phyloP scores from a whole-genome alignment of 2,888 invertebrate genomes.

The Sphaeridia pumilis region DNA sequence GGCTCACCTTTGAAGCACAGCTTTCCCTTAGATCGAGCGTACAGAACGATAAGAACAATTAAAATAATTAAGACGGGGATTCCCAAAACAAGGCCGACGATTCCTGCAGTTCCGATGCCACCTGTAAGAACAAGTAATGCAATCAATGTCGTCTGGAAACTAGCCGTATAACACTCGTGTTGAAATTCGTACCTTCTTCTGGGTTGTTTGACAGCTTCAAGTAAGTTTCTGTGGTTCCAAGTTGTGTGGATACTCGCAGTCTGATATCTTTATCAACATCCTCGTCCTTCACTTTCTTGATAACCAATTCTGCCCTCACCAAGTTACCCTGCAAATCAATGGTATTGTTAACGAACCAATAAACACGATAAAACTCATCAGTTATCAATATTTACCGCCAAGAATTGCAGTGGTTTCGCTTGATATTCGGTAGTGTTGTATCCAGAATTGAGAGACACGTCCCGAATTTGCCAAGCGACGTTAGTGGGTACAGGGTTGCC shows the following conservation, averaged over 20 bases:
- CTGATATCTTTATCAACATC: slow-evolving; percentile 26
- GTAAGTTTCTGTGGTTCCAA: slow-evolving; percentile 24
- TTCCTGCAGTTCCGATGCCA: slow-evolving; percentile 33
- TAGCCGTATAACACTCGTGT: not conserved
- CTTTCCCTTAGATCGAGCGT: slow-evolving; percentile 35
- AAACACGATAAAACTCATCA: slow-evolving; percentile 2
- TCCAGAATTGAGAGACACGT: slow-evolving; percentile 9
- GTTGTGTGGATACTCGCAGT: slow-evolving; percentile 22
- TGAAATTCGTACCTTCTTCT: slow-evolving; percentile 5
- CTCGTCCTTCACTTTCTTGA: slow-evolving; percentile 27
- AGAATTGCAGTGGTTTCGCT: slow-evolving; percentile 10
- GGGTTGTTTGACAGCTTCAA: slow-evolving; percentile 21
- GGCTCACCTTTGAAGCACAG: slow-evolving; percentile 36
- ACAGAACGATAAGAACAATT: slow-evolving; percentile 34
- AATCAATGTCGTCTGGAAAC: not conserved
- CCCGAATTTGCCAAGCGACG: slow-evolving; percentile 24
- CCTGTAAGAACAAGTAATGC: slow-evolving; percentile 15
- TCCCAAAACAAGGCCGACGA: slow-evolving; percentile 34
- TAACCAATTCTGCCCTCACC: slow-evolving; percentile 23
- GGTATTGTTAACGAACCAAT: too few species aligned
- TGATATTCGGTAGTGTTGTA: slow-evolving; percentile 15
- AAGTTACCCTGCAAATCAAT: slow-evolving; percentile 17
- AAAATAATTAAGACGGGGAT: slow-evolving; percentile 33
- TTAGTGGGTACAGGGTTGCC: slow-evolving; percentile 27
- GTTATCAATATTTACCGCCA: slow-evolving; percentile 16